Conservation (phyloP, 2,113 vertebrate genomes). For the Morone chrysops region DNA sequence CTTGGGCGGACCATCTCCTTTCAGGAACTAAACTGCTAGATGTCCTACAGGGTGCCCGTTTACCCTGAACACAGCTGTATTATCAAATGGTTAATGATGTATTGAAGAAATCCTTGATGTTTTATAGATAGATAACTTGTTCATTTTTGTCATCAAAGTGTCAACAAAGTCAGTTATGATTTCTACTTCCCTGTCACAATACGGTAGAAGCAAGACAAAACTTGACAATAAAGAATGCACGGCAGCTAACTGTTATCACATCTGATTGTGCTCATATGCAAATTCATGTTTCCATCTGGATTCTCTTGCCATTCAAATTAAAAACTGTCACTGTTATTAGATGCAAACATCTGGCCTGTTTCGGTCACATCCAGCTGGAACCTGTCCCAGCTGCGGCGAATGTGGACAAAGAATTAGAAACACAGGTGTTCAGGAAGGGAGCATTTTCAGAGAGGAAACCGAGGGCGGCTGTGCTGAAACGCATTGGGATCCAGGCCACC, state of each 20-base stretch:
- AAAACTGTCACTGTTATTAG: conserved; percentile 20
- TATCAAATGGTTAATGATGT: neutral
- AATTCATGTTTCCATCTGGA: conserved; percentile 1
- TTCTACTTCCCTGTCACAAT: neutral
- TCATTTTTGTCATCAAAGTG: neutral
- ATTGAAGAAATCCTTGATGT: neutral
- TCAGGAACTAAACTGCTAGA: conserved; percentile 35
- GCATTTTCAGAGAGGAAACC: conserved; percentile 45
- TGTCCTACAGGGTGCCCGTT: conserved; percentile 24
- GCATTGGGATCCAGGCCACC: conserved; percentile 30
- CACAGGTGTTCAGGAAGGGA: conserved; percentile 73
- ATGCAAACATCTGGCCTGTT: conserved; percentile 61
- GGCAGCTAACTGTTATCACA: neutral
- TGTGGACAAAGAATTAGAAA: conserved; percentile 57
- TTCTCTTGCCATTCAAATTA: conserved; percentile 24
- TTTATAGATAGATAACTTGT: neutral
- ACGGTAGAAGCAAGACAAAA: neutral
- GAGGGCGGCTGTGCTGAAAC: conserved; percentile 25
- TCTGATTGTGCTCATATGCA: neutral
- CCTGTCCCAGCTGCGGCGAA: neutral
- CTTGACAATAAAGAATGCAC: neutral
- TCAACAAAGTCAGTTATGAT: neutral
- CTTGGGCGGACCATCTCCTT: neutral
- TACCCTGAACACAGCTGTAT: conserved; percentile 10
- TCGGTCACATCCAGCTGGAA: conserved; percentile 53